Evolutionary conservation across 2,888 invertebrate species (phyloP).

Genomic region (Chymomyza amoena): DNA sequence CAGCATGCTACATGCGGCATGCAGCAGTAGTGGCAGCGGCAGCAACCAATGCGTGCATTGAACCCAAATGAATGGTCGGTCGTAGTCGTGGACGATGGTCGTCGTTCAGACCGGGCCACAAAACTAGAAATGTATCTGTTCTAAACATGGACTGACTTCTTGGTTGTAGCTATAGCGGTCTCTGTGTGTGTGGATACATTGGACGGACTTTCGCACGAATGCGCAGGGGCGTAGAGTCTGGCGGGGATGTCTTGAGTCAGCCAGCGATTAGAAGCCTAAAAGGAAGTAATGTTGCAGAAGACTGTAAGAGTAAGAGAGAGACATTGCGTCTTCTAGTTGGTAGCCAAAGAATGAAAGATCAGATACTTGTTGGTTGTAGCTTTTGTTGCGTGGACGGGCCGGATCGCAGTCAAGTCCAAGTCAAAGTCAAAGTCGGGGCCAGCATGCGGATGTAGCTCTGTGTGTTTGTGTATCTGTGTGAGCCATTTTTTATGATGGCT

Average conservation of each 20-base stretch:
- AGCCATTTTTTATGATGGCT: slow-evolving; percentile 61
- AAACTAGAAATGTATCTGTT: slow-evolving; percentile 34
- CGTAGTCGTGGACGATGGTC: slow-evolving; percentile 6
- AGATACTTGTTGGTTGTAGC: slow-evolving; percentile 25
- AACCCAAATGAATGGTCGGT: slow-evolving; percentile 18
- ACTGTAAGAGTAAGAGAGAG: slow-evolving; percentile 10
- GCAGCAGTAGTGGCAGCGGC: not conserved
- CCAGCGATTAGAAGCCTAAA: slow-evolving; percentile 69
- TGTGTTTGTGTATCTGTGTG: slow-evolving; percentile 27
- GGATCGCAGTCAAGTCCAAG: not conserved
- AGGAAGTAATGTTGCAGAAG: slow-evolving; percentile 71
- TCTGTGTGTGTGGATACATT: slow-evolving; percentile 49
- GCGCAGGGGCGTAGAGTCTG: slow-evolving; percentile 14
- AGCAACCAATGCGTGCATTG: slow-evolving; percentile 22
- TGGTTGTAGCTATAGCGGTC: slow-evolving; percentile 16
- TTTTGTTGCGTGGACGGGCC: slow-evolving; percentile 43
- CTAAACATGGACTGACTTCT: not conserved
- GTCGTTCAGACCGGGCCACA: slow-evolving; percentile 44
- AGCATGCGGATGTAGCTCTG: slow-evolving; percentile 3
- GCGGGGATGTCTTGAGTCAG: slow-evolving; percentile 52
- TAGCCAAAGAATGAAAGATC: slow-evolving; percentile 34
- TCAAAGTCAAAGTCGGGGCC: not conserved
- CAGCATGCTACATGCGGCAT: slow-evolving; percentile 22
- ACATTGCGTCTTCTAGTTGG: not conserved
- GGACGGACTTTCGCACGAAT: slow-evolving; percentile 73